Percentiles rank a stretch among this genome's conserved stretches.
These are phyloP conservation scores for Amazona guildingii DNA, from an alignment of 2,113 vertebrate genomes.

Conservation along the genomic window DNA sequence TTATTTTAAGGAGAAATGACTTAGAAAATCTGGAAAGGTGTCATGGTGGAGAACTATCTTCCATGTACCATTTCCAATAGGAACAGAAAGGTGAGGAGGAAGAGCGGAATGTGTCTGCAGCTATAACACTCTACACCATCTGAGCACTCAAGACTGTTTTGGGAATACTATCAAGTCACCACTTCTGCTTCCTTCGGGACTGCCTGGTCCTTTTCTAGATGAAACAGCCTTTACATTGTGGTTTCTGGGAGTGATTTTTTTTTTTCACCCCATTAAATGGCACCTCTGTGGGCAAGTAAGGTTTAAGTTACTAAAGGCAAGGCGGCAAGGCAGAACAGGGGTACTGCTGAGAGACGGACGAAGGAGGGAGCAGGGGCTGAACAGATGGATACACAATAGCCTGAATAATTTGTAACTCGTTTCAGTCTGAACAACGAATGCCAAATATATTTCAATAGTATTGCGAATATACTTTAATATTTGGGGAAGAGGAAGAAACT, in stretches of 20 bases:
- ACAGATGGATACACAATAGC: not conserved
- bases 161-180: not conserved
- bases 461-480: not conserved
- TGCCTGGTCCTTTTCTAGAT: not conserved
- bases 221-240: not conserved
- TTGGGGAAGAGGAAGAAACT: not conserved
- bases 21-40: not conserved
- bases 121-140: accelerated
- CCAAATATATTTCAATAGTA: not conserved
- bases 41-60: not conserved
- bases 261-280: not conserved
- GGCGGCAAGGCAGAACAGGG: not conserved
- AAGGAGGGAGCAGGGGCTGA: not conserved
- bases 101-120: accelerated
- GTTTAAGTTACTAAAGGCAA: not conserved
- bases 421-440: not conserved
- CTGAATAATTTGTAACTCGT: not conserved
- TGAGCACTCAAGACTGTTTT: not conserved
- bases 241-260: not conserved
- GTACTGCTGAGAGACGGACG: not conserved
- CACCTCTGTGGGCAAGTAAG: not conserved
- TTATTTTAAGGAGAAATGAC: not conserved
- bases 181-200: not conserved
- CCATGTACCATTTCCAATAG: not conserved
- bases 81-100: not conserved